phyloP scores from a whole-genome alignment of 2,797 vertebrate species.

The Scomberomorus guttatus region DNA sequence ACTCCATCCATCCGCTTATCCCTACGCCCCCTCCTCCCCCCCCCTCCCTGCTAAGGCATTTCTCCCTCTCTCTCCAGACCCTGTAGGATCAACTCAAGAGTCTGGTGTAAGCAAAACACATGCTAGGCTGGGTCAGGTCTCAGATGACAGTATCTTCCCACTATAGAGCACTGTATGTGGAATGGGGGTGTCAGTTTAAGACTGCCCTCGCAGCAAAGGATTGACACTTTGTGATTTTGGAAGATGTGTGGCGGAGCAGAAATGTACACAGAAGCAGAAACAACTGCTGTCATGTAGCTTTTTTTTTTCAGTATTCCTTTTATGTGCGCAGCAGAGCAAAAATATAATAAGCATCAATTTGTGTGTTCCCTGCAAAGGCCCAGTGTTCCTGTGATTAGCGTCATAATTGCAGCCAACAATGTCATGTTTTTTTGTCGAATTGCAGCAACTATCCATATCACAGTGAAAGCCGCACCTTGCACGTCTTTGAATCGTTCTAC shows the following conservation, averaged over 20 bases:
- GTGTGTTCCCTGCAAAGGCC: slow-evolving; percentile 34
- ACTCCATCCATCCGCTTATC: slow-evolving; percentile 46
- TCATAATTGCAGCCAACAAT: slow-evolving; percentile 40
- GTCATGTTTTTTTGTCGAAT: slow-evolving; percentile 32
- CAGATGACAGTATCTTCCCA: slow-evolving; percentile 63
- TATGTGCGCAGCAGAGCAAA: slow-evolving; percentile 47
- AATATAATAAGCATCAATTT: slow-evolving; percentile 36
- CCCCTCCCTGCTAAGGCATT: slow-evolving; percentile 13
- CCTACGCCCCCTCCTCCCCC: neutral
- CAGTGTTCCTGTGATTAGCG: slow-evolving; percentile 51
- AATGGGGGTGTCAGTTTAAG: slow-evolving; percentile 18
- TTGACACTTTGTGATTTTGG: slow-evolving; percentile 29
- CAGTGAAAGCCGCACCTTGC: slow-evolving; percentile 38
- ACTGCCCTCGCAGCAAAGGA: slow-evolving; percentile 24
- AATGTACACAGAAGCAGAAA: slow-evolving; percentile 48
- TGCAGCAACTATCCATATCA: slow-evolving; percentile 43
- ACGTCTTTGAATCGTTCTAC: slow-evolving; percentile 47
- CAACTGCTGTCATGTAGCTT: slow-evolving; percentile 41
- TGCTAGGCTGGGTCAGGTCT: slow-evolving; percentile 50
- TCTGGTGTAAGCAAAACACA: slow-evolving; percentile 55
- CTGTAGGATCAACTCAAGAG: slow-evolving; percentile 51
- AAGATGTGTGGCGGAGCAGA: slow-evolving; percentile 51
- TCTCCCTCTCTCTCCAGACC: slow-evolving; percentile 6
- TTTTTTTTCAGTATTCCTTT: slow-evolving; percentile 34
- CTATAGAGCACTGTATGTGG: slow-evolving; percentile 58